Percentiles rank a stretch among this genome's conserved stretches.
Conservation (phyloP, 2,888 invertebrate species). For the Stenodema calcarata region DNA sequence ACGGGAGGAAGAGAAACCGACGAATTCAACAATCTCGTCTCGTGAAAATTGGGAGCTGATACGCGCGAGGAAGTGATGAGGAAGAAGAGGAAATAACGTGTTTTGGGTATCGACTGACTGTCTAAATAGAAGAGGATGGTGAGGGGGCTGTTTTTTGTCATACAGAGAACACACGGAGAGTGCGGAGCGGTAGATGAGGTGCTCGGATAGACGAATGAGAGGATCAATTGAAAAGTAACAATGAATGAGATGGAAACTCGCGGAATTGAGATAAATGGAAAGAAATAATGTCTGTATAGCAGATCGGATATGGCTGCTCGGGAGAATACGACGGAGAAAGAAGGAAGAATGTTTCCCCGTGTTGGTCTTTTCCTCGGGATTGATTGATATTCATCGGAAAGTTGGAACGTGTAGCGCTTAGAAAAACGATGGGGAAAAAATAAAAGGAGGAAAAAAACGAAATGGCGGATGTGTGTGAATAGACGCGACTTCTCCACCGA, state of each 20-base stretch:
- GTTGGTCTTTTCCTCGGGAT: neutral
- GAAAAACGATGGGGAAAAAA: neutral
- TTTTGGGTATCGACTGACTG: too few species aligned
- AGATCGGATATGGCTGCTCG: neutral
- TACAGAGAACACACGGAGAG: too few species aligned
- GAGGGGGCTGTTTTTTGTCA: too few species aligned
- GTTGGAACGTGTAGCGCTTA: neutral
- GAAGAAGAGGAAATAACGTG: too few species aligned
- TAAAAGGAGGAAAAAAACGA: neutral
- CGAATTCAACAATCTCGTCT: too few species aligned
- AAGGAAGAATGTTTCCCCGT: neutral
- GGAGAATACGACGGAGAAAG: neutral
- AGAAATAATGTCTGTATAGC: neutral
- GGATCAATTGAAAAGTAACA: neutral
- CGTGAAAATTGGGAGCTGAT: too few species aligned
- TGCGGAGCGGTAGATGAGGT: too few species aligned
- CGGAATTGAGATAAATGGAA: neutral
- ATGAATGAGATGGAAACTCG: neutral
- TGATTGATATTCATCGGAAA: slow-evolving; percentile 21
- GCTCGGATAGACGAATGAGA: neutral
- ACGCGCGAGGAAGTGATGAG: too few species aligned
- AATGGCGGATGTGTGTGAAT: slow-evolving; percentile 10
- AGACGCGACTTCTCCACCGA: slow-evolving; percentile 9
- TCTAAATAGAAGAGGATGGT: too few species aligned
- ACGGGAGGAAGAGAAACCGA: too few species aligned